Evolutionary conservation across 2,888 invertebrate genomes (phyloP), one percentile per base, ranked within the genome.

Genomic region (Phaedon cochleariae): DNA sequence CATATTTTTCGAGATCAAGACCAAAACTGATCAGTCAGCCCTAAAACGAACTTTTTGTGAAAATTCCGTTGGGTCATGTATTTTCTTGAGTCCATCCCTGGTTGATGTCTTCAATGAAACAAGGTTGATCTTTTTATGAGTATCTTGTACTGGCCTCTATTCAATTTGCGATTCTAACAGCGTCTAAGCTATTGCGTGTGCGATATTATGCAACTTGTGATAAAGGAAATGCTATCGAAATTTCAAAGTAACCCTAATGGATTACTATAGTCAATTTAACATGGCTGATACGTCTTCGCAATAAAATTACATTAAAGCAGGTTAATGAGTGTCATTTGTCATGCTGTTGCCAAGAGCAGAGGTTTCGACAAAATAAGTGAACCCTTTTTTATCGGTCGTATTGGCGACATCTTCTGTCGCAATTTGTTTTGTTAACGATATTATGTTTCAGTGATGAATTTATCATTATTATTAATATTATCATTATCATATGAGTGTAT

Each of bases 311-410:
- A 73, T 54, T 59, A 70, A 74, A 74, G 74, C 69, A 73, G 76
- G 76, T 73, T 75, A 76, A 76, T 75, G 73, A 72, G 66, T 68
- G 71, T 67, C 73, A 70, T 68, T 72, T 62, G 62, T 41, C 41
- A n/a, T 15, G 41, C 41, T 41, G 15, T 41, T 41, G 41, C 41
- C 41, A 41, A 41, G 41, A 34, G 34, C 34, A 2, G 34, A 41
- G n/a, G 41, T 41, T 41, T 41, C 41, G 41, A n/a, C 41, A 41
- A 41, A 41, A 41, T 10, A 34, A 34, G 12, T 41, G 41, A 41
- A 41, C 41, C 41, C 41, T 41, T 41, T 41, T 15, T 41, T 12
- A 41, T 41, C 41, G 41, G 41, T 41, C 12, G 15, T 12, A 12
- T 4, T 41, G 41, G 15, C 15, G 15, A 15, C n/a, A 10, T 41